Evolutionary conservation across 2,113 vertebrate genomes (phyloP).

Genomic region (Trinectes maculatus): DNA sequence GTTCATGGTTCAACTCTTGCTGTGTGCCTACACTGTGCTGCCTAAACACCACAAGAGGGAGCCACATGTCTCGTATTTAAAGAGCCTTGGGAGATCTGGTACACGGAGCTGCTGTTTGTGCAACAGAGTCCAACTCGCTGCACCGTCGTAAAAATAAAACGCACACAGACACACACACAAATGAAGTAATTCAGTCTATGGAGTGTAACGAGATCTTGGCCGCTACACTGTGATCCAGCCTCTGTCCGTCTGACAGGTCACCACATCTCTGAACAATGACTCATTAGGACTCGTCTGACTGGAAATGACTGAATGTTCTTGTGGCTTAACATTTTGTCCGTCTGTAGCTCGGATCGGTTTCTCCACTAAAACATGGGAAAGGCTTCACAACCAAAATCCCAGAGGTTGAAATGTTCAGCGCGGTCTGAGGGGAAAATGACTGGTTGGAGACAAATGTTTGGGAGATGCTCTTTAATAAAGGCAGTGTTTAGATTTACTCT

Average conservation of each 20-base stretch:
- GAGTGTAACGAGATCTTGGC: neutral
- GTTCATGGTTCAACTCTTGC: conserved; percentile 24
- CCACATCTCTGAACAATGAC: neutral
- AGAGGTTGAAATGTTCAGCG: conserved; percentile 5
- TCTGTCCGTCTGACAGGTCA: neutral
- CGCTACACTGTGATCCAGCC: neutral
- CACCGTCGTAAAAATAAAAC: conserved; percentile 10
- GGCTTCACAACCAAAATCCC: neutral
- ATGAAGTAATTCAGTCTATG: conserved; percentile 11
- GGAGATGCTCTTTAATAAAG: conserved; percentile 35
- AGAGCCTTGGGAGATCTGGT: neutral
- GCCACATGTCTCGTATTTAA: conserved; percentile 12
- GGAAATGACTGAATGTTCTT: neutral
- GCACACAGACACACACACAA: neutral
- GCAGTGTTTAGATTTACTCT: conserved; percentile 27
- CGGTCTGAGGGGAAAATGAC: neutral
- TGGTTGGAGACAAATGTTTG: conserved; percentile 20
- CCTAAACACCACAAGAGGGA: conserved; percentile 63
- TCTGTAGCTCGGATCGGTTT: neutral
- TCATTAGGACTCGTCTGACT: neutral
- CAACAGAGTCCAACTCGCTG: neutral
- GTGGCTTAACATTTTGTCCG: neutral
- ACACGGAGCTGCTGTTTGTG: neutral
- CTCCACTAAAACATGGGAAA: conserved; percentile 4
- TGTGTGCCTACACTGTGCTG: conserved; percentile 3